Percentiles rank a stretch among this genome's conserved stretches.
phyloP scores from a whole-genome alignment of 1,140 invertebrate species.

The Drosophila oshimai region DNA sequence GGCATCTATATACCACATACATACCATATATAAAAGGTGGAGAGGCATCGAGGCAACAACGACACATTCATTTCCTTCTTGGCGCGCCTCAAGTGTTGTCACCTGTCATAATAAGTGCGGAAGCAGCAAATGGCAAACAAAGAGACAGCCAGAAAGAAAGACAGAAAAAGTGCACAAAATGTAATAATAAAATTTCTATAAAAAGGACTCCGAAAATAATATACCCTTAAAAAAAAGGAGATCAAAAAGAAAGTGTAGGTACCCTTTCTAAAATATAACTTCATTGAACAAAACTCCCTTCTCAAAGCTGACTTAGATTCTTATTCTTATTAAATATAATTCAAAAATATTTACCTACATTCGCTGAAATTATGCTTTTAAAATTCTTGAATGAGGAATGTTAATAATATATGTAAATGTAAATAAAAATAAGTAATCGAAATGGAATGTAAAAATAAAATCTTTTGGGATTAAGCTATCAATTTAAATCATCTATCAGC shows the following conservation, averaged over 20 bases:
- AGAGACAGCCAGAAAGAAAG: slow-evolving; percentile 31
- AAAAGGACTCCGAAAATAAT: background rate
- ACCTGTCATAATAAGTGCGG: slow-evolving; percentile 80
- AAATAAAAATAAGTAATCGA: too few relatives aligned
- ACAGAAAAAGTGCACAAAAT: slow-evolving; percentile 15
- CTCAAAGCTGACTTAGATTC: too few relatives aligned
- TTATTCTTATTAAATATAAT: too few relatives aligned
- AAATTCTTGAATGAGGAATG: too few relatives aligned
- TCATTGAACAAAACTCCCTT: background rate
- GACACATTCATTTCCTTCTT: slow-evolving; percentile 75
- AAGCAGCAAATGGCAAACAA: slow-evolving; percentile 60
- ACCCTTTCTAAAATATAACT: too few relatives aligned
- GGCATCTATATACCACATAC: slow-evolving; percentile 30
- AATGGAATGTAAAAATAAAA: too few relatives aligned
- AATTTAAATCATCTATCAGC: slow-evolving; percentile 3
- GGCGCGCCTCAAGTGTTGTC: slow-evolving; percentile 79
- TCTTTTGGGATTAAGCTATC: background rate
- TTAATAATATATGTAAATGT: too few relatives aligned
- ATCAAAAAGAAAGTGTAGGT: background rate
- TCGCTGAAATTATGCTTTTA: too few relatives aligned
- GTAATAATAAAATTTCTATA: slow-evolving; percentile 3
- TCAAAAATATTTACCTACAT: too few relatives aligned
- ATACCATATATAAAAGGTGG: background rate
- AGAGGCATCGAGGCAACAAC: slow-evolving; percentile 36
- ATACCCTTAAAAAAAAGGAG: background rate